phyloP scores from a whole-genome alignment of 92 coral and sea anemone species.

The Porites divaricata region DNA sequence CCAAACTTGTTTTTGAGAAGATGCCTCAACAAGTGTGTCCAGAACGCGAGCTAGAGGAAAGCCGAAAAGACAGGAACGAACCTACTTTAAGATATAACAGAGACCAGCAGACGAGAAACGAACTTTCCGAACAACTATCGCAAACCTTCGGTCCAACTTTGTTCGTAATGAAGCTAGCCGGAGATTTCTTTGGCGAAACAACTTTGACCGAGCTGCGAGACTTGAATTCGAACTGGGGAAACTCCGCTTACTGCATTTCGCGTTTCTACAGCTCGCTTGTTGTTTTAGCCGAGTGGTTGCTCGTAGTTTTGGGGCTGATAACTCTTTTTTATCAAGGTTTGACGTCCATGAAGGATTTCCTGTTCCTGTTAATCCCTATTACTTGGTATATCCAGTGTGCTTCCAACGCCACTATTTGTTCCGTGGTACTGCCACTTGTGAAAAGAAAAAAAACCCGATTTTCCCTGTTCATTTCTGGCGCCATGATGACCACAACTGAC shows the following conservation, averaged over 20 bases:
- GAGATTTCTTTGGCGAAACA: conserved; percentile 20
- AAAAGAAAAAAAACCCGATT: conserved; percentile 2
- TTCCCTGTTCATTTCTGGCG: neutral
- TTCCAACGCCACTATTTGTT: conserved; percentile 10
- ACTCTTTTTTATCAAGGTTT: neutral
- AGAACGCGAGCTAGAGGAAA: neutral
- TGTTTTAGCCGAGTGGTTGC: conserved; percentile 7
- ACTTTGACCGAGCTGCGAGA: neutral
- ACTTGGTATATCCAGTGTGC: conserved; percentile 20
- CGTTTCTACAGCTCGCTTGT: neutral
- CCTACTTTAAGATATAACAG: neutral
- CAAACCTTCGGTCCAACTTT: conserved; percentile 13
- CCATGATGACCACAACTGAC: neutral
- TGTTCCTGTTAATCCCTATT: neutral
- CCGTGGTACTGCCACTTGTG: neutral
- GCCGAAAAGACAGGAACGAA: too few species aligned
- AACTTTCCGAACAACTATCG: neutral
- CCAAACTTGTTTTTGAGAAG: too few species aligned
- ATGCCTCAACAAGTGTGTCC: neutral
- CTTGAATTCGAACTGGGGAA: neutral
- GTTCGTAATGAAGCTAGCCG: conserved; percentile 19
- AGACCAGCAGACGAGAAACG: neutral
- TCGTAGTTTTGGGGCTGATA: neutral
- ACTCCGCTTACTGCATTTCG: neutral
- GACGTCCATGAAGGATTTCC: neutral